Evolutionary conservation across 2,797 vertebrate species (phyloP).

Genomic region (Poecilia gillii): DNA sequence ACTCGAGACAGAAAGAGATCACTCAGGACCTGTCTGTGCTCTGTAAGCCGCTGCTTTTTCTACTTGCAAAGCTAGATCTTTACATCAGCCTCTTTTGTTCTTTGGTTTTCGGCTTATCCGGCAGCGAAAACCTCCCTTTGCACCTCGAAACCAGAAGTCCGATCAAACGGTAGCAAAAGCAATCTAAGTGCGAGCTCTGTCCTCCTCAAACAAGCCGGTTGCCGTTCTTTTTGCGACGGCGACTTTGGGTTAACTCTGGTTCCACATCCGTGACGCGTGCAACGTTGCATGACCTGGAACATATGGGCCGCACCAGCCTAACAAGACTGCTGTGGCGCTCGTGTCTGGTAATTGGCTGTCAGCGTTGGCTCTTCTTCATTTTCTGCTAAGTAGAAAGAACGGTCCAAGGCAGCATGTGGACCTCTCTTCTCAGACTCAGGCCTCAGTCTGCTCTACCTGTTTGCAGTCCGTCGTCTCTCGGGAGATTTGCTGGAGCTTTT

Average conservation of each 20-base stretch:
- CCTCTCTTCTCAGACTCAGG: slow-evolving; percentile 2
- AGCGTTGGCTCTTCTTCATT: slow-evolving; percentile 16
- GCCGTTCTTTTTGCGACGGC: background rate
- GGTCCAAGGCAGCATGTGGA: background rate
- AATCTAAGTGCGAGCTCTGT: background rate
- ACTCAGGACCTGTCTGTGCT: slow-evolving; percentile 16
- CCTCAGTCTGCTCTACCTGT: slow-evolving; percentile 19
- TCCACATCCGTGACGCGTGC: slow-evolving; percentile 17
- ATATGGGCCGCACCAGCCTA: slow-evolving; percentile 24
- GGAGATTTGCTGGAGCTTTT: slow-evolving; percentile 28
- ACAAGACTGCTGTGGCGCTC: slow-evolving; percentile 28
- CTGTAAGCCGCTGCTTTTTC: slow-evolving; percentile 10
- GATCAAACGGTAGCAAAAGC: background rate
- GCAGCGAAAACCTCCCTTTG: background rate
- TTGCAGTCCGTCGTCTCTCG: slow-evolving; percentile 24
- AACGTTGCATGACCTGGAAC: slow-evolving; percentile 41
- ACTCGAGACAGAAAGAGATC: slow-evolving; percentile 5
- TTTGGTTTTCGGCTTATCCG: background rate
- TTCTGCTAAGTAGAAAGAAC: slow-evolving; percentile 5
- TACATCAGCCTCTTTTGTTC: background rate
- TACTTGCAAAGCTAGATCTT: background rate
- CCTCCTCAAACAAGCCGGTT: background rate
- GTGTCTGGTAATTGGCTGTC: slow-evolving; percentile 46
- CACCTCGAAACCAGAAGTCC: background rate
- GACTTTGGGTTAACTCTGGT: slow-evolving; percentile 27